Conservation (phyloP, 1,140 invertebrate species). For the Drosophila quadrilineata region DNA sequence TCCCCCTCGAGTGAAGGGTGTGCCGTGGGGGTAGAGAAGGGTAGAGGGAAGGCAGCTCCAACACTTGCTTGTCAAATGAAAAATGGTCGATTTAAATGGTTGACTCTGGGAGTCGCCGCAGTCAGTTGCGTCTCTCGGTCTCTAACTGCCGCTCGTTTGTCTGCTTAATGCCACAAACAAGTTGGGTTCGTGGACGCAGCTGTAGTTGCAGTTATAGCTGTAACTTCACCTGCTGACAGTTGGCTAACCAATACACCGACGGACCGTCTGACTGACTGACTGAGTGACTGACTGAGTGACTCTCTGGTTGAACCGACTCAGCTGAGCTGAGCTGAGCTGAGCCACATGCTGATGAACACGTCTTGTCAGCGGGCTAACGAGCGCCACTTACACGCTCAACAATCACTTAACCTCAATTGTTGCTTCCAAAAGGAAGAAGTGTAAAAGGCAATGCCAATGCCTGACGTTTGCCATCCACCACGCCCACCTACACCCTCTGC, state of each 20-base stretch:
- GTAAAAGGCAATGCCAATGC: conserved; percentile 69
- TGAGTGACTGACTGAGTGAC: neutral
- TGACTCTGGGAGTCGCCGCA: too few relatives aligned
- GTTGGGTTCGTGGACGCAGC: conserved; percentile 28
- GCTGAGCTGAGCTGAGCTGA: too few relatives aligned
- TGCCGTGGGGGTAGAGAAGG: too few relatives aligned
- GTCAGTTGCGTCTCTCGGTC: conserved; percentile 20
- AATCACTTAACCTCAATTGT: conserved; percentile 74
- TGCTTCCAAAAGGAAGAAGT: conserved; percentile 60
- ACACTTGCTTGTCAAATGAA: conserved; percentile 56
- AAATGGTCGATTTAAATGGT: conserved; percentile 66
- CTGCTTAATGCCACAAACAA: conserved; percentile 42
- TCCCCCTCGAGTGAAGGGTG: neutral
- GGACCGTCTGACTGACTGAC: conserved; percentile 12
- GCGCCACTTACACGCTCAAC: conserved; percentile 72
- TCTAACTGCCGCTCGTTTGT: conserved; percentile 51
- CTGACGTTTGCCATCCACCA: conserved; percentile 26
- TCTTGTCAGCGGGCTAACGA: conserved; percentile 72
- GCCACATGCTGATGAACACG: conserved; percentile 71
- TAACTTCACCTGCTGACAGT: neutral
- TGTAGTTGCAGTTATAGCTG: neutral
- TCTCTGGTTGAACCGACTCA: neutral
- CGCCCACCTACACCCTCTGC: neutral
- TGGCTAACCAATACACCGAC: conserved; percentile 8
- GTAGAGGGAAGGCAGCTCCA: too few relatives aligned